A percentile compares a stretch with the other conserved stretches of the same genome.
phyloP scores from a whole-genome alignment of 1,140 invertebrate genomes.

The Lordiphosa stackelbergi region DNA sequence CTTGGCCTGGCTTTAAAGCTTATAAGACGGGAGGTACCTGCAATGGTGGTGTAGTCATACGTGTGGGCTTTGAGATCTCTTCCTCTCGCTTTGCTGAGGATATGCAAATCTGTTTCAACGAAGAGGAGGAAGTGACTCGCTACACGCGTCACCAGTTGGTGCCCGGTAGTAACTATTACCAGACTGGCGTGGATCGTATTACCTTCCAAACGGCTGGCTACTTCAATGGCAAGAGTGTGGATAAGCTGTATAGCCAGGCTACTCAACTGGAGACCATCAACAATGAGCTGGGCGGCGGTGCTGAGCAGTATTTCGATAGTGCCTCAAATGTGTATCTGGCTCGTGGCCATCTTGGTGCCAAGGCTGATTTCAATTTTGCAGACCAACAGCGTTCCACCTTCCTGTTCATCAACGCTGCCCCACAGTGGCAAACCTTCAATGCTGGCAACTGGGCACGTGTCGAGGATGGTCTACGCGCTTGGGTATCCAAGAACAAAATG shows the following conservation, averaged over 20 bases:
- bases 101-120: slow-evolving; percentile 77
- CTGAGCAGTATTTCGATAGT: slow-evolving; percentile 55
- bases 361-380: slow-evolving; percentile 82
- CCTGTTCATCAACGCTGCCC: slow-evolving; percentile 82
- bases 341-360: slow-evolving; percentile 83
- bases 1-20: slow-evolving; percentile 66
- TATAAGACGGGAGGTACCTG: slow-evolving; percentile 65
- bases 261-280: slow-evolving; percentile 66
- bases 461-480: slow-evolving; percentile 77
- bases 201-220: slow-evolving; percentile 66
- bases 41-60: slow-evolving; percentile 60
- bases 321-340: slow-evolving; percentile 77
- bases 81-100: slow-evolving; percentile 68
- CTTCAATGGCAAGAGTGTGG: slow-evolving; percentile 70
- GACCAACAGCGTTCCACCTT: slow-evolving; percentile 82
- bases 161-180: slow-evolving; percentile 65
- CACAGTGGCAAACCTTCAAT: slow-evolving; percentile 83
- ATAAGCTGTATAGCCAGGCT: slow-evolving; percentile 67
- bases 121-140: slow-evolving; percentile 71
- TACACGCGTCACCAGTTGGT: slow-evolving; percentile 75
- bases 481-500: slow-evolving; percentile 63
- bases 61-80: slow-evolving; percentile 65
- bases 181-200: slow-evolving; percentile 70
- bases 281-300: slow-evolving; percentile 63
- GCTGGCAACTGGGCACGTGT: slow-evolving; percentile 81